Evolutionary conservation across 2,888 invertebrate species (phyloP).

Genomic region (Lasius fuliginosus): DNA sequence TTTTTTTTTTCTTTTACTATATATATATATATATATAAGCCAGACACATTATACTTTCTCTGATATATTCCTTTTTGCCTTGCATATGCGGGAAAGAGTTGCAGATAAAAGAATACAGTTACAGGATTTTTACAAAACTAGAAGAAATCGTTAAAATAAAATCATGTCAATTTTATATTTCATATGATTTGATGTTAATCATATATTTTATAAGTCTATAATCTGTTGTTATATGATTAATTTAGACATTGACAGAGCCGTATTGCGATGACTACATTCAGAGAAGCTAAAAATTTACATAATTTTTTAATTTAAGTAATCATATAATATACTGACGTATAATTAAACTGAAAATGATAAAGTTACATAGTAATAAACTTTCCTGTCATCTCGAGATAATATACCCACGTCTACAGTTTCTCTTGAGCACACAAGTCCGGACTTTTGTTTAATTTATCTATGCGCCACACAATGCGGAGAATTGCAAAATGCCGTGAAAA

Average conservation of each 20-base stretch:
- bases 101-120: slow-evolving; percentile 1
- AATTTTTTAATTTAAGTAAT: slow-evolving; percentile 1
- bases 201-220: background rate
- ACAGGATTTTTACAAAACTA: background rate
- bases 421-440: background rate
- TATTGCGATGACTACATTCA: background rate
- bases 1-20: background rate
- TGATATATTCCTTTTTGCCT: slow-evolving; percentile 14
- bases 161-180: slow-evolving; percentile 1
- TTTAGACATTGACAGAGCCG: background rate
- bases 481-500: slow-evolving; percentile 9
- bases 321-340: background rate
- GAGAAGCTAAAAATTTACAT: background rate
- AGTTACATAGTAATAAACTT: slow-evolving; percentile 24
- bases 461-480: slow-evolving; percentile 37
- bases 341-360: slow-evolving; percentile 30
- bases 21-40: background rate
- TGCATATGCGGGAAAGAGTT: background rate
- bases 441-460: slow-evolving; percentile 33
- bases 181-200: background rate
- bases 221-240: background rate
- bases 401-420: background rate
- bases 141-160: slow-evolving; percentile 1
- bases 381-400: slow-evolving; percentile 23
- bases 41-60: slow-evolving; percentile 20